Evolutionary conservation across 2,113 vertebrate genomes (phyloP), one percentile per base, ranked within the genome.

Genomic region (Beaufortia kweichowensis): DNA sequence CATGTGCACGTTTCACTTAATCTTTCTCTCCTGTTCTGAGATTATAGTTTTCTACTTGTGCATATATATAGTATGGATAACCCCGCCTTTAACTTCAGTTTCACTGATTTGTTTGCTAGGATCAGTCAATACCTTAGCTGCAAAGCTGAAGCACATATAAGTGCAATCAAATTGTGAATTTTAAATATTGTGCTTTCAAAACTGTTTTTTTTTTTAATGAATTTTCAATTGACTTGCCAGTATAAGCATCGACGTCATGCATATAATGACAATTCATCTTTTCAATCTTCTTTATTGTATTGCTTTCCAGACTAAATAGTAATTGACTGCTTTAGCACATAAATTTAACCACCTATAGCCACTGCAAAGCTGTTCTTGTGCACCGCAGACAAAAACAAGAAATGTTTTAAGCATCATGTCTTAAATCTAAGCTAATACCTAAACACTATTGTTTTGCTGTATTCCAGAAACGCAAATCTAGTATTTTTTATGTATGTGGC

Each of bases 31-130:
- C 19, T 43, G 28, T 59, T 70, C 75, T 76, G 71, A 72, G 63
- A 53, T 85, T 57, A 46, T 67, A 43, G 26, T 73, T 59, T 75
- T 28, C 63, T 55, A 29, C 15, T 59, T 35, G 43, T 31, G 35
- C 31, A 53, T 41, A 66, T n/a, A 19, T 53, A 21, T 8, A 17
- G 43, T 46, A 23, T 57, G 17, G 31, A 39, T 48, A 57, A 46
- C 35, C 53, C 29, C 4, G 48, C 33, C 39, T 21, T 14, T 53
- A 53, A 3, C 28, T 2, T 19, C 50, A 28, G 59, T 59, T 68
- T 21, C 31, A 48, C n/a, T 68, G 26, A 69, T 61, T 60, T 48
- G 41, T 39, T 50, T 57, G 21, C 39, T 56, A 39, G 53, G 43
- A 14, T 46, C 43, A 70, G 23, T 70, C 48, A 69, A 55, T 56